Evolutionary conservation across 1,140 invertebrate species (phyloP).

Genomic region (Euwallacea fornicatus): DNA sequence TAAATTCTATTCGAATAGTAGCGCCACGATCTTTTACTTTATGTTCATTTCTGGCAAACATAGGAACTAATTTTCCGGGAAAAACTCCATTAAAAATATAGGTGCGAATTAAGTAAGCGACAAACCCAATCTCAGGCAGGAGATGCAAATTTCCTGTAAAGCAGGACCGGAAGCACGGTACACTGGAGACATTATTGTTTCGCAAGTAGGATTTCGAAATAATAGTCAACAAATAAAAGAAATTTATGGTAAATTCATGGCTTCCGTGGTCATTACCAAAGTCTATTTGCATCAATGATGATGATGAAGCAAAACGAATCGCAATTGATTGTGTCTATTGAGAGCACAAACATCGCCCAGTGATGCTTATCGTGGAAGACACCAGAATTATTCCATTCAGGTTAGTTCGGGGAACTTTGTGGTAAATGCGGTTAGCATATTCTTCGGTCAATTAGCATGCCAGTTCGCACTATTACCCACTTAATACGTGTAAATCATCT

Average conservation of each 20-base stretch:
- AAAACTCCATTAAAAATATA: no score
- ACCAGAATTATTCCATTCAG: no score
- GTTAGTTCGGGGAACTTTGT: no score
- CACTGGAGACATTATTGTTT: conserved; percentile 14
- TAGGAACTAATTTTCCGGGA: no score
- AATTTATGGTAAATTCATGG: conserved; percentile 12
- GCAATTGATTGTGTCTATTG: background rate
- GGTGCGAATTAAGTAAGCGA: no score
- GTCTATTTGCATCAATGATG: conserved; percentile 3
- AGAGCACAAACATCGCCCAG: no score
- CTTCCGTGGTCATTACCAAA: conserved; percentile 10
- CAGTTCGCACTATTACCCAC: conserved; percentile 32
- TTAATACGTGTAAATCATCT: conserved; percentile 38
- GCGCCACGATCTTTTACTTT: no score
- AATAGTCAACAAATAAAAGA: conserved; percentile 10
- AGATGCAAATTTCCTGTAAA: conserved; percentile 16
- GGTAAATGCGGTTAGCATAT: conserved; percentile 3
- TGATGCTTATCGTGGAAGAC: no score
- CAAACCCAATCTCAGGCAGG: conserved; percentile 1
- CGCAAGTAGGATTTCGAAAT: conserved; percentile 14
- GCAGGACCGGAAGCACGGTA: conserved; percentile 11
- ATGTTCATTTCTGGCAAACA: no score
- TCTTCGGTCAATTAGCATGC: conserved; percentile 27
- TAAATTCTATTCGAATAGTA: no score
- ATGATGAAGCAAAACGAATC: conserved; percentile 4